These are phyloP conservation scores for Callyntrura guangdongensis DNA, from an alignment of 2,888 invertebrate genomes.

Conservation along the genomic window DNA sequence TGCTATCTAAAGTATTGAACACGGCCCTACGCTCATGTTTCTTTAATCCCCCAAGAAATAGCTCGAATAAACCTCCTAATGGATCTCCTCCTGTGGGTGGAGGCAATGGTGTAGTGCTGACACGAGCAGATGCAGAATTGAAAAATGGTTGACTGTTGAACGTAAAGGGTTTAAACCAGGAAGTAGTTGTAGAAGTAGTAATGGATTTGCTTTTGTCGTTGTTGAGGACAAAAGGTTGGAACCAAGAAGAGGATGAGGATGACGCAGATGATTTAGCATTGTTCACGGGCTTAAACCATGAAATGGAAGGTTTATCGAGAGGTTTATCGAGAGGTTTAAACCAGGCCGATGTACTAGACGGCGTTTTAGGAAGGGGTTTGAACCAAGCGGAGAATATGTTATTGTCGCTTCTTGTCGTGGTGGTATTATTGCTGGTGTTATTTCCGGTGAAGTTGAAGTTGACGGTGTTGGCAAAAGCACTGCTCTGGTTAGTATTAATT, in stretches of 20 bases:
- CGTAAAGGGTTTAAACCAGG: constrained; percentile 59
- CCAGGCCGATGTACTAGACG: constrained; percentile 4
- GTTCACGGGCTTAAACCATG: constrained; percentile 32
- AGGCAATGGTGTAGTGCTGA: background rate
- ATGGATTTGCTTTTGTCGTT: background rate
- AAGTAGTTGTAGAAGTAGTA: constrained; percentile 9
- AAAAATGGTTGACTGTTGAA: background rate
- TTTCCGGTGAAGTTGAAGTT: background rate
- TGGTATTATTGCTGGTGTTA: background rate
- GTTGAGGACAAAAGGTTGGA: background rate
- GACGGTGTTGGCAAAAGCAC: too few relatives aligned
- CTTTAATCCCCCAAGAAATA: constrained; percentile 66
- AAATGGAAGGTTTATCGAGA: background rate
- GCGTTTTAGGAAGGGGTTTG: background rate
- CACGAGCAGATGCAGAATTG: background rate
- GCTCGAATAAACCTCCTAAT: constrained; percentile 32
- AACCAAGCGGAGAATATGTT: constrained; percentile 28
- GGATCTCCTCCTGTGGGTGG: constrained; percentile 23
- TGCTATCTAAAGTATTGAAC: constrained; percentile 51
- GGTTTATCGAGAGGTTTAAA: constrained; percentile 48
- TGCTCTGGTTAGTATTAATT: background rate
- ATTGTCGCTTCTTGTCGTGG: background rate
- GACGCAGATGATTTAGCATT: background rate
- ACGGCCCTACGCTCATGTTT: constrained; percentile 51
- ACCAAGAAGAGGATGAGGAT: constrained; percentile 37